Base-by-base conservation (phyloP, 1,140 invertebrate species). In the Idris sp. region DNA sequence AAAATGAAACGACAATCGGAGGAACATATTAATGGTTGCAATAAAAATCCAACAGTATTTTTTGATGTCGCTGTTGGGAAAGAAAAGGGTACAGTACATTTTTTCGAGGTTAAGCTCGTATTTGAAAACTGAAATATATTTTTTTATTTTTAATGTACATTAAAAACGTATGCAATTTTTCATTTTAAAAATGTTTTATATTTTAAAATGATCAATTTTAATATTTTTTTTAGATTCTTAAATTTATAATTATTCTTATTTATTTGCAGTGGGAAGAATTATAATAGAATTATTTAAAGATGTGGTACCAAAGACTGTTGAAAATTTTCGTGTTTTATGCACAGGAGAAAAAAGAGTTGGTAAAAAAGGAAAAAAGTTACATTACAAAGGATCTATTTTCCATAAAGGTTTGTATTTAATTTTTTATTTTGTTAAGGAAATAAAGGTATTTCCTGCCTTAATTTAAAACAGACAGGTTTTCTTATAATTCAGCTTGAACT, bases 281-380 rank as follows among this genome's bases (percentile, higher is more conserved):
- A 87, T 96, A 9, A 93, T 96, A 79, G 91, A 95, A 89, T 88
- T 97, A 33, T 91, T 92, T 76, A 93, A 92, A 79, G 91, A 98
- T 90, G 88, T 94, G 67, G 95, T 95, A 11, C 97, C 97, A 25
- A 93, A 91, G 85, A 98, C 97, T 44, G 93, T 92, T 36, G 95
- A 97, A 87, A 98, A 98, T 88, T 98, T 98, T 86, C 89, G 94
- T 77, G 91, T 91, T 2, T 81, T 98, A 1, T 98, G 96, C 81
- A 97, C 95, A 0, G 96, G 96, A 10, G 94, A 96, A 85, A 92
- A 90, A 72, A 95, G 94, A 9, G 86, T 90, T 35, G 93, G 93
- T 0, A 82, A 79, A n/a, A 83, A 88, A 64, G 91, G 91, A 1
- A 92, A 92, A 79, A 91, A 89, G 7, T 81, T 96, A 4, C 92